Evolutionary conservation across 2,113 vertebrate species (phyloP).

Genomic region (Heteronetta atricapilla): DNA sequence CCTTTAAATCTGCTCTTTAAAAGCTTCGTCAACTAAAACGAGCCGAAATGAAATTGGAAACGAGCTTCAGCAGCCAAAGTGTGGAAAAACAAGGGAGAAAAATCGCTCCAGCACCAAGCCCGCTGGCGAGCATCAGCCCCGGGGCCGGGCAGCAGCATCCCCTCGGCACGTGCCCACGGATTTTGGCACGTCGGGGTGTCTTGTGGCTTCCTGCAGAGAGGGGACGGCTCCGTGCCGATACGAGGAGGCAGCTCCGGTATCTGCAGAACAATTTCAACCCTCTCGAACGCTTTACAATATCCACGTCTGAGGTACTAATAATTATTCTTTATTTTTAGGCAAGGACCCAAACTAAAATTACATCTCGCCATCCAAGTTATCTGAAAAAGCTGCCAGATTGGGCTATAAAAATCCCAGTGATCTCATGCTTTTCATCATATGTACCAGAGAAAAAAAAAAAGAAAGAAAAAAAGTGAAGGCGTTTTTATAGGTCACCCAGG

Average conservation of each 20-base stretch:
- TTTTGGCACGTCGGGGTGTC: neutral
- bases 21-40: neutral
- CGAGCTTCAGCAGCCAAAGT: neutral
- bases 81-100: neutral
- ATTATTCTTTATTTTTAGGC: constrained; percentile 75
- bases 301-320: constrained; percentile 61
- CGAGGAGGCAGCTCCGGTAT: neutral
- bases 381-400: constrained; percentile 71
- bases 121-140: neutral
- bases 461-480: constrained; percentile 36
- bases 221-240: neutral
- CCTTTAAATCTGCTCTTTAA: neutral
- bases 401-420: constrained; percentile 73
- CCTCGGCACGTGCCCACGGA: neutral
- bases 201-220: rapidly evolving
- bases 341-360: constrained; percentile 72
- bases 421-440: constrained; percentile 75
- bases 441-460: constrained; percentile 42
- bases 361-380: constrained; percentile 64
- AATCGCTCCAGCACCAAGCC: neutral
- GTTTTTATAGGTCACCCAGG: constrained; percentile 71
- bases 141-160: no score
- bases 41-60: neutral
- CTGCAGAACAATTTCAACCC: constrained; percentile 40
- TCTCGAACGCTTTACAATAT: constrained; percentile 34